A percentile compares a stretch with the other conserved stretches of the same genome.
Conservation (phyloP, 1,140 invertebrate species). For the Drosophila dunni region DNA sequence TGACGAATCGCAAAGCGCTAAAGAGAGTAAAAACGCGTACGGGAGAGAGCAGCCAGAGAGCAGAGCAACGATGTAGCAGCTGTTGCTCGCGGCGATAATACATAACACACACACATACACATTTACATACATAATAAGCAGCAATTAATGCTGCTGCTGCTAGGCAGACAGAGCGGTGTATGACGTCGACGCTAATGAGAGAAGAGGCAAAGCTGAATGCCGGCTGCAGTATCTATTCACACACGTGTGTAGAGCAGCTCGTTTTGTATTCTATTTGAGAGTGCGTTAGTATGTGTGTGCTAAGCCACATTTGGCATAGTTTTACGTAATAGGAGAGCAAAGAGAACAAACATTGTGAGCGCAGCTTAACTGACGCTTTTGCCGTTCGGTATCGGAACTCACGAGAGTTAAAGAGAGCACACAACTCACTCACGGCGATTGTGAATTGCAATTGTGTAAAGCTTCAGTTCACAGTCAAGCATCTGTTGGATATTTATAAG, state of each 20-base stretch:
- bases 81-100: slow-evolving; percentile 63
- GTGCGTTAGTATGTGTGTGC: slow-evolving; percentile 36
- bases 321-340: slow-evolving; percentile 68
- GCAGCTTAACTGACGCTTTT: slow-evolving; percentile 50
- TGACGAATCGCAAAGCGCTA: slow-evolving; percentile 36
- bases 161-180: slow-evolving; percentile 13
- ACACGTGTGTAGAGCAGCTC: slow-evolving; percentile 50
- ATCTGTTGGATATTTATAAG: slow-evolving; percentile 63
- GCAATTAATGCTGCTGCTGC: slow-evolving; percentile 72
- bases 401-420: slow-evolving; percentile 1
- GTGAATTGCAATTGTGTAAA: slow-evolving; percentile 16
- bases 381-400: slow-evolving; percentile 25
- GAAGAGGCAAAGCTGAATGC: slow-evolving; percentile 20
- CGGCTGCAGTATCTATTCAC: slow-evolving; percentile 30
- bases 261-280: slow-evolving; percentile 52
- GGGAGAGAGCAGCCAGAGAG: slow-evolving; percentile 23
- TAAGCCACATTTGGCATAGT: slow-evolving; percentile 79
- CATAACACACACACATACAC: slow-evolving; percentile 11
- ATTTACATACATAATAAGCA: slow-evolving; percentile 62
- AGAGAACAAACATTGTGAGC: slow-evolving; percentile 43
- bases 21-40: slow-evolving; percentile 24
- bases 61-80: slow-evolving; percentile 50
- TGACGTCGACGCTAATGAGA: slow-evolving; percentile 42
- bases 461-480: slow-evolving; percentile 48
- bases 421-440: slow-evolving; percentile 3